Evolutionary conservation across 2,113 vertebrate genomes (phyloP).

Genomic region (Tachycineta bicolor): DNA sequence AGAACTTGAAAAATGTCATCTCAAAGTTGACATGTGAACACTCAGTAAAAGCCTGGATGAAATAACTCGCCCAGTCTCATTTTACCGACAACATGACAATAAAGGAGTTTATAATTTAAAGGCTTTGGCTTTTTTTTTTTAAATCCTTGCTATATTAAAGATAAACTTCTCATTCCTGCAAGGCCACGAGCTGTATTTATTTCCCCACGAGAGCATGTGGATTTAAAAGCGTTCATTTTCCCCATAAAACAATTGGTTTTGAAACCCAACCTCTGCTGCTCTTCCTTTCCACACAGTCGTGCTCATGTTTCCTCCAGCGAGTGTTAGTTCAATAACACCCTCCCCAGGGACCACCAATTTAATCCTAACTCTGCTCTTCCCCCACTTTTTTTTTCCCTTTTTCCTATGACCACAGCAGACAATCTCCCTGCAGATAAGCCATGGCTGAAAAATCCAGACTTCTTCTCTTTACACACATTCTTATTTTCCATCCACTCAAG

Average conservation of each 20-base stretch:
- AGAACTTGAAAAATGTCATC: not conserved
- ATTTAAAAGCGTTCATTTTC: not conserved
- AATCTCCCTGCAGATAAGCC: conserved; percentile 32
- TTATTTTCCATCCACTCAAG: not conserved
- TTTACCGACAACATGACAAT: not conserved
- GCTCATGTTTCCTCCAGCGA: not conserved
- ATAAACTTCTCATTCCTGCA: not conserved
- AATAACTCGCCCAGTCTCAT: not conserved
- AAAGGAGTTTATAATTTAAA: not conserved
- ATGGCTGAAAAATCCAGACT: not conserved
- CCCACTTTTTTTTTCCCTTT: not conserved
- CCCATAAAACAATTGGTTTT: not conserved
- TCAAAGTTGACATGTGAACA: not conserved
- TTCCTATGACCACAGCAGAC: not conserved
- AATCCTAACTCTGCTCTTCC: not conserved
- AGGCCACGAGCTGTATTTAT: not conserved
- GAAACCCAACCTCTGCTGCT: not conserved
- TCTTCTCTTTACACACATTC: not conserved
- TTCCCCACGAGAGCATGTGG: not conserved
- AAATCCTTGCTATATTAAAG: not conserved
- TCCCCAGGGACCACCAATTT: not conserved
- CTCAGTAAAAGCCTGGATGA: not conserved
- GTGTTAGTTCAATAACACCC: not conserved
- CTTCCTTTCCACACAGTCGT: not conserved
- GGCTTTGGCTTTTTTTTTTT: not conserved